These are phyloP conservation scores for Empidonax alnorum DNA, from an alignment of 2,113 vertebrate species.

Conservation along the genomic window DNA sequence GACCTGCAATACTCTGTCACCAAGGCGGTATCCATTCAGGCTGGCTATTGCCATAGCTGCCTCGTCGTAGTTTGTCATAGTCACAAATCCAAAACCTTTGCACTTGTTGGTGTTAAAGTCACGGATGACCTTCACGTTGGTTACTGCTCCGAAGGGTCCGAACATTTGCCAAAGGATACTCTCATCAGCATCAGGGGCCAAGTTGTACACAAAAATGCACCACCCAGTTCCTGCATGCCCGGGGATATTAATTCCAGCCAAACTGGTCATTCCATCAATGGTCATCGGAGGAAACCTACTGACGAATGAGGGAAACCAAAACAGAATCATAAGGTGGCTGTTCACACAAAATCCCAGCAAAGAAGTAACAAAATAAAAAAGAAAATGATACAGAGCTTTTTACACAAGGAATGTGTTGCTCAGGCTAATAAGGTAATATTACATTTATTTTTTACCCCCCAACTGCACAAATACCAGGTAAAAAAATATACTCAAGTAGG, in stretches of 20 bases:
- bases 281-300: slow-evolving; percentile 98
- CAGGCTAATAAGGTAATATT: neutral
- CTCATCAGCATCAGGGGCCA: slow-evolving; percentile 96
- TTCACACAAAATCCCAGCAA: neutral
- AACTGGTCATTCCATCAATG: slow-evolving; percentile 97
- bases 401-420: neutral
- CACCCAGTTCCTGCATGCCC: slow-evolving; percentile 95
- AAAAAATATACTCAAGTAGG: neutral
- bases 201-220: slow-evolving; percentile 99
- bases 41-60: slow-evolving; percentile 98
- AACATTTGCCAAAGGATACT: slow-evolving; percentile 99
- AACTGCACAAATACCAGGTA: neutral
- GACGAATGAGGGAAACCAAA: slow-evolving; percentile 22
- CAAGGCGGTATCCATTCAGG: slow-evolving; percentile 97
- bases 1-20: slow-evolving; percentile 97
- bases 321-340: neutral
- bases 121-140: slow-evolving; percentile 98
- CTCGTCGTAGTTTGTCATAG: slow-evolving; percentile 99
- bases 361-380: neutral
- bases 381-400: neutral
- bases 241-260: slow-evolving; percentile 98
- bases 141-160: slow-evolving; percentile 96
- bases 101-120: slow-evolving; percentile 99
- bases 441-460: neutral
- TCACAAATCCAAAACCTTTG: slow-evolving; percentile 99